Base-by-base conservation (phyloP, 2,888 invertebrate genomes). In the Hoplodrina ambigua region DNA sequence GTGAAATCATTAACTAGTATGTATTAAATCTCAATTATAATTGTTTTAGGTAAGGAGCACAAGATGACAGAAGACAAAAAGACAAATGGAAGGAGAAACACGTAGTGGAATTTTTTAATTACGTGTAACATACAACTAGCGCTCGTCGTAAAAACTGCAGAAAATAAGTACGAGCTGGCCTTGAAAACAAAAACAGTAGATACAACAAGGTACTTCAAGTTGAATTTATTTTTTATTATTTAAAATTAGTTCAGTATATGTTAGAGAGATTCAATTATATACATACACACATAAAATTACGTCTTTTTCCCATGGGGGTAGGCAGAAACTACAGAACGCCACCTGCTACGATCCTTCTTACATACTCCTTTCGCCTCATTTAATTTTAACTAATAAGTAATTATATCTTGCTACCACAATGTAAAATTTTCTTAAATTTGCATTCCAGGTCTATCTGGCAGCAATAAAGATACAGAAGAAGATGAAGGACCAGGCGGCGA, bases 361-460 rank as follows among this genome's bases (percentile, higher is more conserved):
- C n/a, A n/a, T n/a, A n/a, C n/a, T n/a, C n/a, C n/a, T n/a, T n/a
- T n/a, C n/a, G n/a, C n/a, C n/a, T n/a, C n/a, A n/a, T n/a, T n/a
- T n/a, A n/a, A n/a, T n/a, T n/a, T n/a, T n/a, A n/a, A n/a, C n/a
- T n/a, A n/a, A n/a, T n/a, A n/a, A n/a, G n/a, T n/a, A 37, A 37
- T 37, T 1, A 8, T 8, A 11, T 46, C 11, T 11, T 46, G 17
- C 46, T 46, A 17, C 4, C 46, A 52, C 10, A 11, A 25, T 30
- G 37, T 15, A 54, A 44, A 67, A 20, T n/a, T 13, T 17, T 50
- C 2, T 2, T 15, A 55, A 55, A 17, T 50, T 56, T 17, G n/a
- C 7, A 3, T 68, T 68, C 19, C 50, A 71, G 71, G 44, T 67
- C 13, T 7, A 75, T 54, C n/a, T 1, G 11, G 8, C 25, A 30